Percentiles rank a stretch among this genome's conserved stretches.
phyloP scores from a whole-genome alignment of 2,797 vertebrate genomes.

The Garrulus glandarius region DNA sequence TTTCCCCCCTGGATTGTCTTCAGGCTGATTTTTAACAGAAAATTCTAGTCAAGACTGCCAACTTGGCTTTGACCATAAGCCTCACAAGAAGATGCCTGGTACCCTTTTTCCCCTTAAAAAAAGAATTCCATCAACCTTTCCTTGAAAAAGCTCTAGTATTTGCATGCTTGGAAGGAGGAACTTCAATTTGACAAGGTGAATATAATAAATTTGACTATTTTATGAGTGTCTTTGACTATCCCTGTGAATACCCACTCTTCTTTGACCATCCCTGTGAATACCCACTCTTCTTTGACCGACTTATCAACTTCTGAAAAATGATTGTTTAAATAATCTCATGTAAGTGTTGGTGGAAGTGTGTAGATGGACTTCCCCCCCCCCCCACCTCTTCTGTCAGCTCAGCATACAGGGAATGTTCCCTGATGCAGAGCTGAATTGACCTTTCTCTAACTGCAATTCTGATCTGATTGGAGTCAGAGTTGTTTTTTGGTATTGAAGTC shows the following conservation, averaged over 20 bases:
- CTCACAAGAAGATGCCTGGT: not conserved
- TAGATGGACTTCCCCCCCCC: rapidly evolving
- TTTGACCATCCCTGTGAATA: not conserved
- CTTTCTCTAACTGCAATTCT: not conserved
- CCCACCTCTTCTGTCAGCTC: not conserved
- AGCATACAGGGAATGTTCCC: not conserved
- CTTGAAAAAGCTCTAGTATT: not conserved
- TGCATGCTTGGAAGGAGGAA: not conserved
- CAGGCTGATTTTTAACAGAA: not conserved
- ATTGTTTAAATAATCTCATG: not conserved
- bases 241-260: not conserved
- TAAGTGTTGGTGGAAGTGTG: not conserved
- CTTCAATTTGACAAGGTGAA: not conserved
- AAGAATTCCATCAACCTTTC: not conserved
- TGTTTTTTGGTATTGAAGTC: not conserved
- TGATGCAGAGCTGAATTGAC: not conserved
- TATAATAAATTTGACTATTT: not conserved
- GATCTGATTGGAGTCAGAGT: not conserved
- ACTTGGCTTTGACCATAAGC: not conserved
- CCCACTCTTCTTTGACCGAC: not conserved
- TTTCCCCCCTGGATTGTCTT: not conserved
- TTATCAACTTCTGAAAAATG: not conserved
- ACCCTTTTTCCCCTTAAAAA: not conserved
- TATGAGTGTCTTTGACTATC: not conserved
- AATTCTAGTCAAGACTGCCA: not conserved